Evolutionary conservation across 2,888 invertebrate species (phyloP).

Genomic region (Syrista parreyssii): DNA sequence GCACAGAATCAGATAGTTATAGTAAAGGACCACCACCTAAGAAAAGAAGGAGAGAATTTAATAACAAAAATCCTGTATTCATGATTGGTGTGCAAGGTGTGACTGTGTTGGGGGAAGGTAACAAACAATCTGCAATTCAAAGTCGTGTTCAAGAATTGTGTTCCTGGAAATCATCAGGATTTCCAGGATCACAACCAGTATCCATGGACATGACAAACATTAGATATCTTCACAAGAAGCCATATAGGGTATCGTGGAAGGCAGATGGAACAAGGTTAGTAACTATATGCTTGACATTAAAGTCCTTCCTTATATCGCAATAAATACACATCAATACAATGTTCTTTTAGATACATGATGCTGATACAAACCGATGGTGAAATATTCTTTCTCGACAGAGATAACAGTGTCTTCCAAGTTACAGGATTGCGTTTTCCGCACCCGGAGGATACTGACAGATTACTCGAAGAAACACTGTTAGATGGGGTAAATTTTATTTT

Average conservation of each 20-base stretch:
- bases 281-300: background rate
- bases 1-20: slow-evolving; percentile 24
- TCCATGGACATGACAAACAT: slow-evolving; percentile 93
- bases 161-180: slow-evolving; percentile 81
- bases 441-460: slow-evolving; percentile 76
- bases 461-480: slow-evolving; percentile 84
- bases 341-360: slow-evolving; percentile 88
- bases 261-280: slow-evolving; percentile 93
- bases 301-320: slow-evolving; percentile 22
- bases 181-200: slow-evolving; percentile 97
- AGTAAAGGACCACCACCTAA: slow-evolving; percentile 44
- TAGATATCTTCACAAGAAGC: slow-evolving; percentile 77
- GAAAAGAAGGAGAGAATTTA: slow-evolving; percentile 67
- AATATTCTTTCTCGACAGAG: slow-evolving; percentile 94
- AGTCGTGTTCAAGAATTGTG: slow-evolving; percentile 83
- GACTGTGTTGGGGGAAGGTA: slow-evolving; percentile 74
- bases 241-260: slow-evolving; percentile 98
- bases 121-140: slow-evolving; percentile 76
- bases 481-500: slow-evolving; percentile 82
- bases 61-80: slow-evolving; percentile 77
- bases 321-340: slow-evolving; percentile 4
- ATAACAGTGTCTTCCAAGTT: slow-evolving; percentile 91
- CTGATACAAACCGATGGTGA: slow-evolving; percentile 87
- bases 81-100: slow-evolving; percentile 91
- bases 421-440: slow-evolving; percentile 83